A percentile compares a stretch with the other conserved stretches of the same genome.
These are phyloP conservation scores for Temnothorax rugatulus DNA, from an alignment of 2,888 invertebrate genomes.

Conservation along the genomic window DNA sequence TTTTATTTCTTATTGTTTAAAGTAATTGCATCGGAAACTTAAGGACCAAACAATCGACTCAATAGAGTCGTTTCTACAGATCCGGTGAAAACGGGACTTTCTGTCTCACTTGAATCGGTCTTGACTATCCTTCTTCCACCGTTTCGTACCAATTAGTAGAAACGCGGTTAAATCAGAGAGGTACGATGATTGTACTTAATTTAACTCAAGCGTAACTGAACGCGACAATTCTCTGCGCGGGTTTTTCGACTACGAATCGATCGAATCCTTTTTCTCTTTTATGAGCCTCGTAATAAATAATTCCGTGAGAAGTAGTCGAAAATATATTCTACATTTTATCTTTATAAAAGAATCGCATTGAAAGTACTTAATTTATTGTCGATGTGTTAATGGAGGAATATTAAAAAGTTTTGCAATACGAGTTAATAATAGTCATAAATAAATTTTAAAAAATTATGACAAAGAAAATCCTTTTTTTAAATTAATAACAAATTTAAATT, in stretches of 20 bases:
- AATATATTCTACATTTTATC: neutral
- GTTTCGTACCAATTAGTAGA: slow-evolving; percentile 74
- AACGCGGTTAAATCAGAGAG: slow-evolving; percentile 70
- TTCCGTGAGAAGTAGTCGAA: neutral
- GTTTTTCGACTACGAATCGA: slow-evolving; percentile 32
- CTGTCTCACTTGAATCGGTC: slow-evolving; percentile 13
- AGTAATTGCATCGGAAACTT: slow-evolving; percentile 4
- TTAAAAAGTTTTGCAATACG: too few relatives aligned
- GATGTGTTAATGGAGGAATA: too few relatives aligned
- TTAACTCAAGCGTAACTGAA: slow-evolving; percentile 70
- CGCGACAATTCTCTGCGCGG: slow-evolving; percentile 13
- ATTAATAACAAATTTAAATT: too few relatives aligned
- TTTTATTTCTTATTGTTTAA: neutral
- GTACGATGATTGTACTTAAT: slow-evolving; percentile 68
- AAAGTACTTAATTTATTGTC: too few relatives aligned
- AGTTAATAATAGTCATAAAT: too few relatives aligned
- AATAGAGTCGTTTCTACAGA: neutral
- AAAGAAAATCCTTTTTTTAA: too few relatives aligned
- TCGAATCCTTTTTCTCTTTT: slow-evolving; percentile 1
- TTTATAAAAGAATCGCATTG: neutral
- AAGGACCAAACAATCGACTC: neutral
- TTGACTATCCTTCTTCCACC: slow-evolving; percentile 50
- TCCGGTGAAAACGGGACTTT: neutral
- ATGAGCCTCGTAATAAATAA: neutral
- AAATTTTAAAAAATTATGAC: too few relatives aligned